phyloP scores from a whole-genome alignment of 2,113 vertebrate genomes.

The Gymnogyps californianus region DNA sequence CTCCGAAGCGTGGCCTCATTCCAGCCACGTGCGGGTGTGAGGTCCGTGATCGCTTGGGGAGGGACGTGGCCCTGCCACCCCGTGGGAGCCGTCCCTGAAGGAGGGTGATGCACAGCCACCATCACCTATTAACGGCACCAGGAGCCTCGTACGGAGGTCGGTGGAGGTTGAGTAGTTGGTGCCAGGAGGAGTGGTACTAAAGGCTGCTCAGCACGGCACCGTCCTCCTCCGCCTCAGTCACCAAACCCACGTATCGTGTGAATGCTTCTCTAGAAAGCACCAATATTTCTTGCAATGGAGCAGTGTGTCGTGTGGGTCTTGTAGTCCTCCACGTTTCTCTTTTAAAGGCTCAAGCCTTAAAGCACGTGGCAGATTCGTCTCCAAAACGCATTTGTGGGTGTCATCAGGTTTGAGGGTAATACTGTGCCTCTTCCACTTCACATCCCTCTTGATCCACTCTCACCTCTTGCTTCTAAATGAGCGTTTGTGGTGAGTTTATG shows the following conservation, averaged over 20 bases:
- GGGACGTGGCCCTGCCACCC: background rate
- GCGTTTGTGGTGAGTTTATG: fast-evolving
- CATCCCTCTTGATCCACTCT: background rate
- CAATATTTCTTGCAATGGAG: background rate
- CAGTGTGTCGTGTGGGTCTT: background rate
- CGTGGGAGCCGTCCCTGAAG: background rate
- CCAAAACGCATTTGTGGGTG: background rate
- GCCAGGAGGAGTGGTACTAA: background rate
- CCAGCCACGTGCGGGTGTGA: fast-evolving
- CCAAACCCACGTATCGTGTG: fast-evolving
- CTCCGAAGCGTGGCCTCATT: fast-evolving
- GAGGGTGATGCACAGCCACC: background rate
- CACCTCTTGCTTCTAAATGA: background rate
- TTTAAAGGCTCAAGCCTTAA: background rate
- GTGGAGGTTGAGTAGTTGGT: background rate
- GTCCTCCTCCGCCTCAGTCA: background rate
- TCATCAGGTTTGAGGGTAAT: background rate
- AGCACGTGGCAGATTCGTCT: fast-evolving
- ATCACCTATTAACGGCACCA: fast-evolving
- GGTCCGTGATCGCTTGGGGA: background rate
- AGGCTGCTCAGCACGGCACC: background rate
- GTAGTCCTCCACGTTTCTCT: background rate
- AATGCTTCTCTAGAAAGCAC: background rate
- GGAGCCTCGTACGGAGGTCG: fast-evolving
- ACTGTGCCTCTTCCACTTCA: background rate